Evolutionary conservation across 2,113 vertebrate genomes (phyloP).

Genomic region (Esox niger): DNA sequence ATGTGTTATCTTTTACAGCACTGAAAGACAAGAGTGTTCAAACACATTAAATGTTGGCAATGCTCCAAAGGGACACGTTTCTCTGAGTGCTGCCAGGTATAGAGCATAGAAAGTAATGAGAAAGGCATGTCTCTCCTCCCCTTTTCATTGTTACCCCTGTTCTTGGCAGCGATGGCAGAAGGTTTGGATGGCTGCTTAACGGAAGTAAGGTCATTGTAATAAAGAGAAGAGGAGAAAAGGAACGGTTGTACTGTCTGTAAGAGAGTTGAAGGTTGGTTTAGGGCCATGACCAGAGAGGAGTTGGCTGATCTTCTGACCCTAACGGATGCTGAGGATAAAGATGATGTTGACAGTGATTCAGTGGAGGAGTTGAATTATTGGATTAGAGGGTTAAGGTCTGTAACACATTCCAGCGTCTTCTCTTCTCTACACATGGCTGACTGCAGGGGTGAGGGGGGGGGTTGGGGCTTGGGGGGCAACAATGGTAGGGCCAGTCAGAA

Average conservation of each 20-base stretch:
- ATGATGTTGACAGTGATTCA: constrained; percentile 39
- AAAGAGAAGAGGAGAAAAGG: constrained; percentile 1
- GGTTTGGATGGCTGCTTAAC: not conserved
- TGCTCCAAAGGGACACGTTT: constrained; percentile 54
- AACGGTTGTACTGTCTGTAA: constrained; percentile 23
- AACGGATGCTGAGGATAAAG: constrained; percentile 10
- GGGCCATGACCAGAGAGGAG: constrained; percentile 30
- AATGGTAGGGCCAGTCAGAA: constrained; percentile 42
- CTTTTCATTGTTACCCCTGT: constrained; percentile 31
- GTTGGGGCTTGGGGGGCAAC: constrained; percentile 38
- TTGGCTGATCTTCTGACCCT: no score
- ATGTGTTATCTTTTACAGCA: constrained; percentile 28
- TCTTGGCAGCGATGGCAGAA: not conserved
- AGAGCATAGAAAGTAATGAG: constrained; percentile 12
- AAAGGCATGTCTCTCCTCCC: constrained; percentile 30
- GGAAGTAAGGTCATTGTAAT: constrained; percentile 12
- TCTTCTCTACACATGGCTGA: constrained; percentile 19
- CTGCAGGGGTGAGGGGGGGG: constrained; percentile 23
- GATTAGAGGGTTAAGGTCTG: constrained; percentile 40
- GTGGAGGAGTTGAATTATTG: constrained; percentile 17
- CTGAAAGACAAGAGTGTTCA: constrained; percentile 47
- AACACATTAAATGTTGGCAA: constrained; percentile 44
- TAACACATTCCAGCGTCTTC: not conserved
- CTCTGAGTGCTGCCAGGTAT: constrained; percentile 44
- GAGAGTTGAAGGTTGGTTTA: constrained; percentile 34